Evolutionary conservation across 2,113 vertebrate species (phyloP).

Genomic region (Tachycineta bicolor): DNA sequence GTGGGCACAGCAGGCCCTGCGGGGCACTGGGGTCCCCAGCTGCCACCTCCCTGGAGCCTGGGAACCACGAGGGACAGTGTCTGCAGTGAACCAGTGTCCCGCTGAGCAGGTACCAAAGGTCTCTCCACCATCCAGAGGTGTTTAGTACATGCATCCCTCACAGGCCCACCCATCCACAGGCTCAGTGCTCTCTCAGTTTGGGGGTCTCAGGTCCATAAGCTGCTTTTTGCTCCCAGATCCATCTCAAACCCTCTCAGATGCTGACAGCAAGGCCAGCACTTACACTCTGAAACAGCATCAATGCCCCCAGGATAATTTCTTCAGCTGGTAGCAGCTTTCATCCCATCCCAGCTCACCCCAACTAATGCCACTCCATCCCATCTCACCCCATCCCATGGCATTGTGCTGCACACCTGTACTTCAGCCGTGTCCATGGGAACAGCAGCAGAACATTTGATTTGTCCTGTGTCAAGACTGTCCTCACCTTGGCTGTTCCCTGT

Average conservation of each 20-base stretch:
- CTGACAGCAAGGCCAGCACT: neutral
- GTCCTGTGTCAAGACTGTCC: neutral
- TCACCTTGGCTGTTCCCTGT: neutral
- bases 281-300: neutral
- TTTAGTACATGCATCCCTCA: neutral
- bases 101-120: no score
- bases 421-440: neutral
- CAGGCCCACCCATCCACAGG: neutral
- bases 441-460: neutral
- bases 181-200: neutral
- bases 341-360: neutral
- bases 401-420: neutral
- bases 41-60: neutral
- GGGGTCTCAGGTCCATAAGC: neutral
- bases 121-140: neutral
- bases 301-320: neutral
- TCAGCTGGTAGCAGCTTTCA: neutral
- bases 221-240: neutral
- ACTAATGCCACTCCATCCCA: neutral
- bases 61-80: neutral
- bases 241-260: neutral
- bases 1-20: no score
- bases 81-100: neutral
- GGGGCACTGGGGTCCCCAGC: neutral
- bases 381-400: neutral